Evolutionary conservation across 2,113 vertebrate species (phyloP).

Genomic region (Macroglossus sobrinus): DNA sequence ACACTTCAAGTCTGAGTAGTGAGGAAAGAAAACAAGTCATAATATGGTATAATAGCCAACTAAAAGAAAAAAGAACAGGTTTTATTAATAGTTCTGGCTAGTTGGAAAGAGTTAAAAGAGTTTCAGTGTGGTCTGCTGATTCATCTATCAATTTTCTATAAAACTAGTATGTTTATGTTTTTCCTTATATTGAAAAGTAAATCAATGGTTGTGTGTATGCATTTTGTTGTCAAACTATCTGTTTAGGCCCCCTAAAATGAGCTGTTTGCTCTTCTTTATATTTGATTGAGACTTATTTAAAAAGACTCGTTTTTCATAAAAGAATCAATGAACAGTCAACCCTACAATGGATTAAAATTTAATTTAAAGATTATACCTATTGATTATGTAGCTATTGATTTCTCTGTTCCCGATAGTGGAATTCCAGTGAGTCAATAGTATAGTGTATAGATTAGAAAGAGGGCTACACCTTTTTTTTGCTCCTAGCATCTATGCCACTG

Average conservation of each 20-base stretch:
- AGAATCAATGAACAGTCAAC: background rate
- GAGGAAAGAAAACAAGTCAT: background rate
- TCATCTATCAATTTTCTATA: background rate
- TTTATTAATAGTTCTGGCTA: background rate
- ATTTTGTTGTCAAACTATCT: background rate
- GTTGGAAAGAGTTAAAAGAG: background rate
- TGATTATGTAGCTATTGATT: background rate
- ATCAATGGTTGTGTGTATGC: background rate
- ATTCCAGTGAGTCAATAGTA: background rate
- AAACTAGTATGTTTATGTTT: slow-evolving; percentile 8
- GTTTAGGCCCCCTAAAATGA: background rate
- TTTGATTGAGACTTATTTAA: background rate
- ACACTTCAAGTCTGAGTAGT: slow-evolving; percentile 8
- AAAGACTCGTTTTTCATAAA: slow-evolving; percentile 11
- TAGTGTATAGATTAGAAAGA: background rate
- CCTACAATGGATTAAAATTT: background rate
- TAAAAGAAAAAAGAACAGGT: background rate
- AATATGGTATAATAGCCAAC: slow-evolving; percentile 6
- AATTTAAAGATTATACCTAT: background rate
- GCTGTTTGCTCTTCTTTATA: background rate
- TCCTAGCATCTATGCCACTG: background rate
- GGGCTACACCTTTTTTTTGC: background rate
- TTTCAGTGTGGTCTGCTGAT: background rate
- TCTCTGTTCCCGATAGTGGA: background rate
- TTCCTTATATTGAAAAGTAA: slow-evolving; percentile 13